Conservation (phyloP, 2,888 invertebrate species). For the Hipparchia sbordonii region DNA sequence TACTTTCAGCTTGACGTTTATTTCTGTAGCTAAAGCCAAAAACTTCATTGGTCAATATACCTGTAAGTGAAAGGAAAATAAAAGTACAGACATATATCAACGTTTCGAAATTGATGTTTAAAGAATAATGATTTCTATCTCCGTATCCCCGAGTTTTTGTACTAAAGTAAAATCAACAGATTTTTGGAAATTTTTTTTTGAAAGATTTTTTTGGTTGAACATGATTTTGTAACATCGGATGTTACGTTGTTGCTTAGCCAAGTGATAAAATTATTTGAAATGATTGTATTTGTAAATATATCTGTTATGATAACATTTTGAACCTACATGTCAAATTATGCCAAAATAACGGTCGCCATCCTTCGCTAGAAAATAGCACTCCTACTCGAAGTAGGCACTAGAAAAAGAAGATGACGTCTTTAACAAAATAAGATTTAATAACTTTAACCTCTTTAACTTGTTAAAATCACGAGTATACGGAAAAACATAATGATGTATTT, state of each 20-base stretch:
- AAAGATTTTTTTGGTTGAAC: neutral
- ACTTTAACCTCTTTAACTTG: neutral
- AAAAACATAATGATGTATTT: neutral
- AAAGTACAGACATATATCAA: too few species aligned
- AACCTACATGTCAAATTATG: neutral
- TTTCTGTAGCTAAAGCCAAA: slow-evolving; percentile 51
- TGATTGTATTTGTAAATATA: neutral
- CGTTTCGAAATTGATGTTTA: too few species aligned
- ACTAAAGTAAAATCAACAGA: neutral
- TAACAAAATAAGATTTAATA: neutral
- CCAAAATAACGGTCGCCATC: too few species aligned
- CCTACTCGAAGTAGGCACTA: too few species aligned
- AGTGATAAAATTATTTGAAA: neutral
- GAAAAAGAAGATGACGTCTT: too few species aligned
- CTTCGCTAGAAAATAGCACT: too few species aligned
- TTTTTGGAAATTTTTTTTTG: neutral
- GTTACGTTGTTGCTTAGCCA: too few species aligned
- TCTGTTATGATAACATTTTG: neutral
- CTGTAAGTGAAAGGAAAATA: slow-evolving; percentile 47
- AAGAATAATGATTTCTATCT: too few species aligned
- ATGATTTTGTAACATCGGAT: too few species aligned
- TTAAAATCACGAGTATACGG: neutral
- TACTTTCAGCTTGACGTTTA: slow-evolving; percentile 50
- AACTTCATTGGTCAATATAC: slow-evolving; percentile 48
- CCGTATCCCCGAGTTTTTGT: neutral